Base-by-base conservation (phyloP, 2,797 vertebrate genomes). In the Chaetophractus vellerosus region DNA sequence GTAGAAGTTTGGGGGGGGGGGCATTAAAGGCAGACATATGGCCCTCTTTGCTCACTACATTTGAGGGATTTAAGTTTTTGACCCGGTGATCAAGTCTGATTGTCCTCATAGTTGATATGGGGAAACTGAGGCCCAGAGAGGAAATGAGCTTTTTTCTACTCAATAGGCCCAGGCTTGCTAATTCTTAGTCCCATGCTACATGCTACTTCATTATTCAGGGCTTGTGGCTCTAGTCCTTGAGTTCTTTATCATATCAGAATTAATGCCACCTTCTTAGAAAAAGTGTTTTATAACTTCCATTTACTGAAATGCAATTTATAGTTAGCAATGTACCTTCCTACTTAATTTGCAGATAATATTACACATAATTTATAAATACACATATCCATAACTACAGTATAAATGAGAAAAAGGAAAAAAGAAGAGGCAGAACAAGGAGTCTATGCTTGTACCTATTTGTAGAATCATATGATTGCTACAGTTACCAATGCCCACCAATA, bases 401-500 rank as follows among this genome's bases (percentile, higher is more conserved):
- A 31, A 68, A 24, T n/a, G 63, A 82, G 74, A 91, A 92, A 28
- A 0, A 52, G 64, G 31, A n/a, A 36, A 41, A 18, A 21, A 16
- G 48, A 82, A 48, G 26, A 68, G 3, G 26, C 15, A 9, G 6
- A 38, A n/a, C 12, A 7, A 23, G 24, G 15, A 19, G 9, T 55
- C n/a, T 21, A 0, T 5, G 6, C 14, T 10, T 4, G 15, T 3
- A 2, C 9, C 11, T 7, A 1, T 6, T 1, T 2, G 7, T 2
- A 2, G 38, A 66, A 8, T 10, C 28, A 14, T 0, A 9, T 1
- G 48, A 33, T 14, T 0, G 2, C 1, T 3, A n/a, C 6, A 24
- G 6, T 26, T 2, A 2, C 33, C 3, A 33, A 23, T 3, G 33
- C 14, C 9, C 0, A 12, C 2, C 1, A 6, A 15, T 0, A 0